These are phyloP conservation scores for Trichomalopsis sarcophagae DNA, from an alignment of 1,140 invertebrate species.

Conservation along the genomic window DNA sequence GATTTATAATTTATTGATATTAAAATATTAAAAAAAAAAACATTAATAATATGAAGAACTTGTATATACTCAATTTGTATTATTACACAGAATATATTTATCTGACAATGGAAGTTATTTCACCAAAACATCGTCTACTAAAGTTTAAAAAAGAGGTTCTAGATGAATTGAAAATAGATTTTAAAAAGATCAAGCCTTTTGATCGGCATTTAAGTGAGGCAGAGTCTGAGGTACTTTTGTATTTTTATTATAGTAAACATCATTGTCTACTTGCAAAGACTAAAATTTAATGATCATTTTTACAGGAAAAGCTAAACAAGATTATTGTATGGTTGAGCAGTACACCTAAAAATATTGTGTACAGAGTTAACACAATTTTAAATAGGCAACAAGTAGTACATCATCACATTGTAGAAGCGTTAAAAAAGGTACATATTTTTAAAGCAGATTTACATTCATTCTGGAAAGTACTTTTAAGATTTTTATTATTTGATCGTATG, in stretches of 20 bases:
- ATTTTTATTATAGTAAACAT: slow-evolving; percentile 2
- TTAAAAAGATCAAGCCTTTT: slow-evolving; percentile 50
- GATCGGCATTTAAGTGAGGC: slow-evolving; percentile 26
- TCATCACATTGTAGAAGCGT: slow-evolving; percentile 52
- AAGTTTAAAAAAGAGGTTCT: slow-evolving; percentile 56
- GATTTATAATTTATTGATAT: too few relatives aligned
- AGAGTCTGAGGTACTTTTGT: slow-evolving; percentile 50
- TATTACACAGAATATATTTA: neutral
- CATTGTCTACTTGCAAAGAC: neutral
- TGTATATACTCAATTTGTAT: too few relatives aligned
- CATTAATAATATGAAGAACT: too few relatives aligned
- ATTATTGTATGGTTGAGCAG: slow-evolving; percentile 77
- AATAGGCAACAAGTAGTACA: slow-evolving; percentile 55
- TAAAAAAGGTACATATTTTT: slow-evolving; percentile 61
- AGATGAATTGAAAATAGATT: slow-evolving; percentile 55
- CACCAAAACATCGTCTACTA: slow-evolving; percentile 21
- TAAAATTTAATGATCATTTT: slow-evolving; percentile 9
- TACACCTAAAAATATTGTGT: slow-evolving; percentile 78
- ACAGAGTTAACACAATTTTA: slow-evolving; percentile 76
- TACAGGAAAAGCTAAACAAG: slow-evolving; percentile 62
- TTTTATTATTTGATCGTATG: slow-evolving; percentile 52
- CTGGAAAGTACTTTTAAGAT: slow-evolving; percentile 23
- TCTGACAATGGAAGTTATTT: neutral
- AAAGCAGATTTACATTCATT: slow-evolving; percentile 24
- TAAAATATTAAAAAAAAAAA: too few relatives aligned